Base-by-base conservation (phyloP, 92 coral and sea anemone genomes). In the Actinostola sp. region DNA sequence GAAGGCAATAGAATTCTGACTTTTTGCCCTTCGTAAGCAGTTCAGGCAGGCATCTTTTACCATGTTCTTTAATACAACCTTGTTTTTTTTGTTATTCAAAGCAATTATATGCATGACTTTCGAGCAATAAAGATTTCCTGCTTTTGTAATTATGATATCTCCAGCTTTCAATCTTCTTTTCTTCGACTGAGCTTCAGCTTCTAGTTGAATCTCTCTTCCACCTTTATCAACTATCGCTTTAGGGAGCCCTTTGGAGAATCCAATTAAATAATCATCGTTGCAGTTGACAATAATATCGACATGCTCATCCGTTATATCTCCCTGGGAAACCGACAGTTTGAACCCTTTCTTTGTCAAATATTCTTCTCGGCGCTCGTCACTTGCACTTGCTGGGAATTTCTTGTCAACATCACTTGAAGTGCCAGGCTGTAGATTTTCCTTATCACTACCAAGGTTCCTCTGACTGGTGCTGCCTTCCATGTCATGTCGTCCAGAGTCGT, bases 271-370 rank as follows among this genome's bases (percentile, higher is more conserved):
- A 0, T 44, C 79, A 66, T 93, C 91, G 11, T 90, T 92, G 16
- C 89, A 80, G 64, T 81, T 89, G 15, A 93, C 96, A 42, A 93
- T 87, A 8, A 82, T 96, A 59, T 93, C 98, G 10, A 84, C 93
- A 1, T 20, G 38, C 63, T 76, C 84, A 26, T 76, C 36, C 21
- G 86, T 71, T 15, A 92, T 83, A 38, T 92, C 92, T 54, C 83
- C 91, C 54, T 76, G 89, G 73, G 61, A 66, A 33, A 86, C 74
- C 15, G 83, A 61, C 1, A 84, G 10, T 13, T 36, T 53, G 12
- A 89, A 80, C 2, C 79, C 90, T 32, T 76, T 80, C 33, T n/a
- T 20, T 29, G 73, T 67, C 14, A 24, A 4, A 20, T 28, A 29
- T 45, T 13, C 61, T 13, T 57, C 63, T 29, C 10, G 1, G 3